These are phyloP conservation scores for Drosophila paulistorum DNA, from an alignment of 1,140 invertebrate genomes.

Conservation along the genomic window DNA sequence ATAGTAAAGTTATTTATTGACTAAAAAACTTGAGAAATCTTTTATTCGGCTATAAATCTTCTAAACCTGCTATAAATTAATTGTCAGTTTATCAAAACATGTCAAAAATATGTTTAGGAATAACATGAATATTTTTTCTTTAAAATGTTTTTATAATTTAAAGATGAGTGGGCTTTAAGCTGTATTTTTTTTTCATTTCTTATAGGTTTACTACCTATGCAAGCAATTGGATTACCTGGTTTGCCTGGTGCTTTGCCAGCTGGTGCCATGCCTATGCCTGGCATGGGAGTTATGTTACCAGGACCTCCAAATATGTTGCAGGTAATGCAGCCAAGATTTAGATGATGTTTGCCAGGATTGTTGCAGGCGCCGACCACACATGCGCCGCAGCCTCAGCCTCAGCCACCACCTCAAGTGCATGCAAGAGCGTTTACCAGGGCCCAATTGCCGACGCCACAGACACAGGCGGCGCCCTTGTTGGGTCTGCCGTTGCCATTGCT, in stretches of 20 bases:
- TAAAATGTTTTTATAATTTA: no score
- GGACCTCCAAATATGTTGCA: slow-evolving; percentile 87
- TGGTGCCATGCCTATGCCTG: slow-evolving; percentile 84
- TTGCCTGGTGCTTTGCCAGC: slow-evolving; percentile 84
- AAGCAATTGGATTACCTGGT: slow-evolving; percentile 84
- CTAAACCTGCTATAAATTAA: no score
- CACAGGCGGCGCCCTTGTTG: slow-evolving; percentile 46
- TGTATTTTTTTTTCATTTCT: neutral
- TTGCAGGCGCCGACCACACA: slow-evolving; percentile 61
- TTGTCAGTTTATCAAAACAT: no score
- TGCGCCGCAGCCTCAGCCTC: slow-evolving; percentile 56
- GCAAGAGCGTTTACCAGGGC: slow-evolving; percentile 44
- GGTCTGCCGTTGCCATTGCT: slow-evolving; percentile 63
- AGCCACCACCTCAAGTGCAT: slow-evolving; percentile 65
- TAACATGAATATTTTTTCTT: no score
- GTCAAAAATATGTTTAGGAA: no score
- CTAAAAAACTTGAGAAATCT: no score
- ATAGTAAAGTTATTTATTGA: no score
- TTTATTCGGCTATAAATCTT: no score
- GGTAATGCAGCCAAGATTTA: slow-evolving; percentile 90
- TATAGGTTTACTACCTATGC: slow-evolving; percentile 71
- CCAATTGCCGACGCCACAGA: slow-evolving; percentile 25
- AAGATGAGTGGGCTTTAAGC: neutral
- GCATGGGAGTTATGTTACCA: slow-evolving; percentile 88
- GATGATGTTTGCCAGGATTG: slow-evolving; percentile 86